Evolutionary conservation across 2,888 invertebrate genomes (phyloP), one percentile per base, ranked within the genome.

Genomic region (Ormyrus nitidulus): DNA sequence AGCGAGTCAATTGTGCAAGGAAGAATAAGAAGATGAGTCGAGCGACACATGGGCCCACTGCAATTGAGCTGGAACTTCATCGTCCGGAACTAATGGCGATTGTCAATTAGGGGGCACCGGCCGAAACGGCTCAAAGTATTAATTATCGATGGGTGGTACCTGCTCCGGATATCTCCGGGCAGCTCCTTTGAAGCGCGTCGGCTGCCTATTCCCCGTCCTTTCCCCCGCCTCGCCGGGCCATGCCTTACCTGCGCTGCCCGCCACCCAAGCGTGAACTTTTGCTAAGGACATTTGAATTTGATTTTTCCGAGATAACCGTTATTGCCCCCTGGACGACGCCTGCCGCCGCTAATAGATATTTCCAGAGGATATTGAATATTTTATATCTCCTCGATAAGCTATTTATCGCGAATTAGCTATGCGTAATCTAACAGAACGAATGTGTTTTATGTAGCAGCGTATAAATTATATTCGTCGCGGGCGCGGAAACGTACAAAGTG

Each of bases 61-160:
- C 80, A 80, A 82, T 81, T 76, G 83, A 83, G 81, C 79, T 82
- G 77, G 53, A 78, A 83, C 77, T 87, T 86, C 86, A 88, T 89
- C 87, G 87, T 84, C 86, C 86, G 88, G 86, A 89, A 90, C 90
- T 89, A 90, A 90, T 89, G 87, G 86, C 86, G 77, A 87, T 88
- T 86, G 87, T 87, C 88, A 88, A 90, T 90, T 89, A 89, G 86
- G 85, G 86, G 82, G 83, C 86, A 86, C 86, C 84, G 82, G 83
- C 85, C 87, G 86, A 87, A 87, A 87, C 88, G 87, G 83, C 82
- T 83, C 83, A 79, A 86, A 87, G 87, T 89, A 89, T 89, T 89
- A 89, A 90, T 90, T 90, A 89, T 89, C 87, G 88, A 89, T 88
- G 86, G 85, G 80, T 82, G 69, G 84, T 84, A 83, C 82, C 82